Evolutionary conservation across 2,888 invertebrate genomes (phyloP).

Genomic region (Athetis lepigone): DNA sequence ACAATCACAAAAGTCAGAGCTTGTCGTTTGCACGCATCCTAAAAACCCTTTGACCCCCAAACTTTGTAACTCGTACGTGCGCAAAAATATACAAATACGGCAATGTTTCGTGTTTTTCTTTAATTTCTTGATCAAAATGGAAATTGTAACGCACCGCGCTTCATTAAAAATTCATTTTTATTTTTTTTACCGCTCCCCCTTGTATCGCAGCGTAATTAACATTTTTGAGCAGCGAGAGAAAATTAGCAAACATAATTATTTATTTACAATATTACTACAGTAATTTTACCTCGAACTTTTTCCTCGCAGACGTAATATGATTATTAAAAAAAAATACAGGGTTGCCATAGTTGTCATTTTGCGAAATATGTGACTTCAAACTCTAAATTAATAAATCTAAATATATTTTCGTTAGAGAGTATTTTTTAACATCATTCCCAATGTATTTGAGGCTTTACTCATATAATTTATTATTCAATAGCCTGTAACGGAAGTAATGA

Average conservation of each 20-base stretch:
- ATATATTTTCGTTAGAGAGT: too few species aligned
- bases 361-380: neutral
- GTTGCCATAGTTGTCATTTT: too few species aligned
- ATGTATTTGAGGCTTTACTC: too few species aligned
- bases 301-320: neutral
- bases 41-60: conserved; percentile 25
- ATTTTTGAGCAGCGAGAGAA: conserved; percentile 58
- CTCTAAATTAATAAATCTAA: too few species aligned
- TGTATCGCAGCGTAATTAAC: conserved; percentile 61
- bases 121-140: conserved; percentile 50
- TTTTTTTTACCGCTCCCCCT: conserved; percentile 51
- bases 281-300: conserved; percentile 13
- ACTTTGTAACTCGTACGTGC: conserved; percentile 14
- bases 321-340: conserved; percentile 2
- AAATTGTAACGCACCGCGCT: conserved; percentile 29
- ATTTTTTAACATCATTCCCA: too few species aligned
- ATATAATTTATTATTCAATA: too few species aligned
- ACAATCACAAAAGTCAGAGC: conserved; percentile 27
- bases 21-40: conserved; percentile 25
- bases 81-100: conserved; percentile 32
- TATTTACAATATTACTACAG: conserved; percentile 45
- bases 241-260: conserved; percentile 59
- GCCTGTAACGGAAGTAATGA: too few species aligned
- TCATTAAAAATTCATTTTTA: conserved; percentile 59
- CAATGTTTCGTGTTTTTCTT: conserved; percentile 41